Percentiles rank a stretch among this genome's conserved stretches.
Evolutionary conservation across 2,113 vertebrate species (phyloP).

Genomic region (Garra rufa): DNA sequence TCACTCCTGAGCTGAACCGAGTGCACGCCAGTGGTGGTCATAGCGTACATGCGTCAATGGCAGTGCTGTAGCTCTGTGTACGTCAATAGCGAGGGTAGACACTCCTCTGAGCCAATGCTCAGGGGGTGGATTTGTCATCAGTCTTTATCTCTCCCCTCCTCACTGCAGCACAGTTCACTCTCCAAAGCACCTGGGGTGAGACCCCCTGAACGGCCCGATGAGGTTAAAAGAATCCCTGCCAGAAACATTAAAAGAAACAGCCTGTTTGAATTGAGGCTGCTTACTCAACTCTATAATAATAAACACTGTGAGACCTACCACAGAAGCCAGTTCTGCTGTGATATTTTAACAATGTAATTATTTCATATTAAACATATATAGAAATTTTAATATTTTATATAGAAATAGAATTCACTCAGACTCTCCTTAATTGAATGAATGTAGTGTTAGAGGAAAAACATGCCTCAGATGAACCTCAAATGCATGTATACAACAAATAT

Average conservation of each 20-base stretch:
- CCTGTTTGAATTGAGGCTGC: constrained; percentile 18
- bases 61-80: constrained; percentile 37
- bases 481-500: too few relatives aligned
- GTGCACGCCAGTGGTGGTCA: constrained; percentile 36
- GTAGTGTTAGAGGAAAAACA: too few relatives aligned
- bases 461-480: too few relatives aligned
- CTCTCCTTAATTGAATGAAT: too few relatives aligned
- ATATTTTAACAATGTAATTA: not conserved
- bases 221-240: constrained; percentile 22
- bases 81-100: constrained; percentile 56
- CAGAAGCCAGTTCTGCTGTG: constrained; percentile 37
- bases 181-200: constrained; percentile 24
- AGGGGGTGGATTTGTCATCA: constrained; percentile 54
- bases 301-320: constrained; percentile 33
- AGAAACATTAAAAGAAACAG: constrained; percentile 32
- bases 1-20: constrained; percentile 45
- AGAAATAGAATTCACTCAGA: too few relatives aligned
- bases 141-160: constrained; percentile 48
- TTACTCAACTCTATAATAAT: constrained; percentile 31
- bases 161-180: constrained; percentile 35
- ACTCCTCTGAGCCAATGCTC: constrained; percentile 35
- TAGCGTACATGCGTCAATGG: constrained; percentile 53
- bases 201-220: constrained; percentile 25
- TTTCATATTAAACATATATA: not conserved
- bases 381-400: too few relatives aligned